A percentile compares a stretch with the other conserved stretches of the same genome.
These are phyloP conservation scores for Littorina saxatilis DNA, from an alignment of 1,140 invertebrate species.

Conservation along the genomic window DNA sequence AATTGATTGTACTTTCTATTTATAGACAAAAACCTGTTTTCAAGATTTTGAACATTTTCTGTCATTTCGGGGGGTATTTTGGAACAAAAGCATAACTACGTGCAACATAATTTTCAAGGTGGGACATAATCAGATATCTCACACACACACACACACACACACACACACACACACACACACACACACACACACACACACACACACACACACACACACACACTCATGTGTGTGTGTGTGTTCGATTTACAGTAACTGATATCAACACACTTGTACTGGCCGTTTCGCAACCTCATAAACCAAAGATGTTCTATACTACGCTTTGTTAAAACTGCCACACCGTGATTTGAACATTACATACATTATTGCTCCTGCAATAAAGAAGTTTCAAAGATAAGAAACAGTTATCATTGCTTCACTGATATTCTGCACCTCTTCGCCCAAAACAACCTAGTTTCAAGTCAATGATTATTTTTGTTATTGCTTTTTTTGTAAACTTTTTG, in stretches of 20 bases:
- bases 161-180: constrained; percentile 9
- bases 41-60: too few relatives aligned
- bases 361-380: neutral
- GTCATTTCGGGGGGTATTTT: too few relatives aligned
- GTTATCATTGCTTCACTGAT: too few relatives aligned
- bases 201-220: neutral
- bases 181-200: constrained; percentile 1
- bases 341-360: neutral
- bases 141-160: constrained; percentile 12
- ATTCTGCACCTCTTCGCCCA: too few relatives aligned
- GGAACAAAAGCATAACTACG: too few relatives aligned
- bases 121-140: neutral
- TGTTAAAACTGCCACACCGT: neutral
- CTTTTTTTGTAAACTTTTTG: too few relatives aligned
- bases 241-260: neutral
- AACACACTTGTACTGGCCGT: neutral
- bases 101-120: too few relatives aligned
- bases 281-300: neutral
- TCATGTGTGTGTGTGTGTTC: neutral
- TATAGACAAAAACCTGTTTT: too few relatives aligned
- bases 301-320: neutral
- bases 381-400: neutral
- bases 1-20: too few relatives aligned
- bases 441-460: too few relatives aligned
- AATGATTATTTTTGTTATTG: too few relatives aligned